Percentiles rank a stretch among this genome's conserved stretches.
Evolutionary conservation across 2,797 vertebrate genomes (phyloP).

Genomic region (Scleropages formosus): DNA sequence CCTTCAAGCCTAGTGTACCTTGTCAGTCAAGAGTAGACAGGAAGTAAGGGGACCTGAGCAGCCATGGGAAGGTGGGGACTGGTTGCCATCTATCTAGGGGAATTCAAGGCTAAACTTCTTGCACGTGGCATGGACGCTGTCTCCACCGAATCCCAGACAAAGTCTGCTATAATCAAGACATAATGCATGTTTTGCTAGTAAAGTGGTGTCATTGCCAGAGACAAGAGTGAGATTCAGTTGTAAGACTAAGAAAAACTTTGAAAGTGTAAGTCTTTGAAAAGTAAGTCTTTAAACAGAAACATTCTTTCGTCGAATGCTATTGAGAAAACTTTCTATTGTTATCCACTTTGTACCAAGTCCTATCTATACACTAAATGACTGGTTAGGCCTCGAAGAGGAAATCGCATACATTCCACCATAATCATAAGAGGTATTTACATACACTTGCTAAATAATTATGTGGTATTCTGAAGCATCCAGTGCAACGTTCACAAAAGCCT

Average conservation of each 20-base stretch:
- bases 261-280: too few relatives aligned
- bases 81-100: neutral
- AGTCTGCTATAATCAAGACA: neutral
- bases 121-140: neutral
- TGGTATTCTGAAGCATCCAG: constrained; percentile 62
- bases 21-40: neutral
- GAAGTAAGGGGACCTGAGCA: neutral
- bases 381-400: constrained; percentile 65
- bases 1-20: neutral
- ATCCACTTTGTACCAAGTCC: constrained; percentile 54
- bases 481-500: constrained; percentile 66
- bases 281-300: too few relatives aligned
- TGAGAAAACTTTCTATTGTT: constrained; percentile 52
- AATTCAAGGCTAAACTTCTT: neutral
- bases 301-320: constrained; percentile 38
- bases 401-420: constrained; percentile 65
- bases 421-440: constrained; percentile 70
- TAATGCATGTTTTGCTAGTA: neutral
- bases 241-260: neutral
- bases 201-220: neutral
- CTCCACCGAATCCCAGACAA: neutral
- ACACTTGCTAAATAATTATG: constrained; percentile 69
- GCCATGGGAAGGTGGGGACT: neutral
- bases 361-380: constrained; percentile 66
- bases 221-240: neutral